phyloP scores from a whole-genome alignment of 2,888 invertebrate genomes.

The Drepanosiphum platanoidis region DNA sequence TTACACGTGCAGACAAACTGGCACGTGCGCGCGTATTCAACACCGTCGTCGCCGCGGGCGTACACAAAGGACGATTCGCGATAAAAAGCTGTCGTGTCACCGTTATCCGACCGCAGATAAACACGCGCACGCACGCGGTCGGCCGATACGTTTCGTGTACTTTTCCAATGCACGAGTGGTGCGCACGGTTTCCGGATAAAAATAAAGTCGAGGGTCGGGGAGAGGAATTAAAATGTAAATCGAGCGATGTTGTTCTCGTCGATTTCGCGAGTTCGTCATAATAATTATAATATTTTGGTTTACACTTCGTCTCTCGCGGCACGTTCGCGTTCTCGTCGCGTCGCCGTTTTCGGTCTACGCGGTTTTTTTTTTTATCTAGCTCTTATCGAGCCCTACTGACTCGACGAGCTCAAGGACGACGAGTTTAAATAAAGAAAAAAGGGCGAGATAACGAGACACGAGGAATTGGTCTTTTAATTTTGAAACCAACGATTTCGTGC shows the following conservation, averaged over 20 bases:
- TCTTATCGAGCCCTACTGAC: too few relatives aligned
- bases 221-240: not conserved
- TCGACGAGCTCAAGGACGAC: too few relatives aligned
- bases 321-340: too few relatives aligned
- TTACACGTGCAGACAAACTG: slow-evolving; percentile 59
- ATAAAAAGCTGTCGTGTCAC: slow-evolving; percentile 52
- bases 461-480: too few relatives aligned
- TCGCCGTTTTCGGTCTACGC: too few relatives aligned
- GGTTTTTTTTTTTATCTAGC: too few relatives aligned
- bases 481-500: too few relatives aligned
- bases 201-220: not conserved
- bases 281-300: not conserved
- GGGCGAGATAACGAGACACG: too few relatives aligned
- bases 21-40: slow-evolving; percentile 49
- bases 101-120: slow-evolving; percentile 48
- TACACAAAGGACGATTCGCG: slow-evolving; percentile 39
- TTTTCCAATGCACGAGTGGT: not conserved
- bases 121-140: slow-evolving; percentile 6
- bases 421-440: too few relatives aligned
- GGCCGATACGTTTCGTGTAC: not conserved
- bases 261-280: not conserved
- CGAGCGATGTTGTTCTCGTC: not conserved
- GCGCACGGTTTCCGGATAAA: not conserved
- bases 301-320: not conserved
- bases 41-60: slow-evolving; percentile 20